Evolutionary conservation across 2,113 vertebrate species (phyloP).

Genomic region (Raja brachyura): DNA sequence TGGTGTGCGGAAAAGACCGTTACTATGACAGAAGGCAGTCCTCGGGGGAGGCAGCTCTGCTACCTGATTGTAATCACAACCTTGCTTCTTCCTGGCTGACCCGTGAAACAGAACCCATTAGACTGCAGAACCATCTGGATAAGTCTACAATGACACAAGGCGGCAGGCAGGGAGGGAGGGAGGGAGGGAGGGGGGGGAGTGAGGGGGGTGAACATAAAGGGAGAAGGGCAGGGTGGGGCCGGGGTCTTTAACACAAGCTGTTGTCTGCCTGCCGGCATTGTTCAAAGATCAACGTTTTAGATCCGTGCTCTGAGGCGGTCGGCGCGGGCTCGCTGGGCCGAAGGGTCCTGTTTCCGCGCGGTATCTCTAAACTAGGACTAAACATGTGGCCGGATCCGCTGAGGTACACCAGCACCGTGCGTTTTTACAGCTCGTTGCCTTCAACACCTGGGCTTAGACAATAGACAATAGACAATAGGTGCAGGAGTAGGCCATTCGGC

Average conservation of each 20-base stretch:
- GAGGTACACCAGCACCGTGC: too few relatives aligned
- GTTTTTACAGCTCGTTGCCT: too few relatives aligned
- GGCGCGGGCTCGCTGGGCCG: too few relatives aligned
- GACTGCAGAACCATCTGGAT: slow-evolving; percentile 49
- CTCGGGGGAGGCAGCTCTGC: slow-evolving; percentile 34
- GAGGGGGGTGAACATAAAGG: not conserved
- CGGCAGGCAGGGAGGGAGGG: not conserved
- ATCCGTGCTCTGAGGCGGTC: not conserved
- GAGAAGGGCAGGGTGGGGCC: not conserved
- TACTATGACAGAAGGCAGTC: slow-evolving; percentile 42
- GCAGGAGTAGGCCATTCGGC: too few relatives aligned
- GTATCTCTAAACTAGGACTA: too few relatives aligned
- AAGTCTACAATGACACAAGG: slow-evolving; percentile 44
- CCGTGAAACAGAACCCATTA: slow-evolving; percentile 46
- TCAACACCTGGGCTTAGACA: too few relatives aligned
- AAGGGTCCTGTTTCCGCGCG: too few relatives aligned
- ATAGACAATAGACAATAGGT: too few relatives aligned
- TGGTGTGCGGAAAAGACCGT: not conserved
- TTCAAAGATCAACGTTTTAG: not conserved
- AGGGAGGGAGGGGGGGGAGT: not conserved
- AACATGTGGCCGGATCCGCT: too few relatives aligned
- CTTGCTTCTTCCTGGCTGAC: slow-evolving; percentile 45
- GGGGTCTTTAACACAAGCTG: slow-evolving; percentile 40
- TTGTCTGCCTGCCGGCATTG: not conserved
- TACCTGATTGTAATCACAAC: slow-evolving; percentile 42